Evolutionary conservation across 1,140 invertebrate genomes (phyloP).

Genomic region (Theocolax elegans): DNA sequence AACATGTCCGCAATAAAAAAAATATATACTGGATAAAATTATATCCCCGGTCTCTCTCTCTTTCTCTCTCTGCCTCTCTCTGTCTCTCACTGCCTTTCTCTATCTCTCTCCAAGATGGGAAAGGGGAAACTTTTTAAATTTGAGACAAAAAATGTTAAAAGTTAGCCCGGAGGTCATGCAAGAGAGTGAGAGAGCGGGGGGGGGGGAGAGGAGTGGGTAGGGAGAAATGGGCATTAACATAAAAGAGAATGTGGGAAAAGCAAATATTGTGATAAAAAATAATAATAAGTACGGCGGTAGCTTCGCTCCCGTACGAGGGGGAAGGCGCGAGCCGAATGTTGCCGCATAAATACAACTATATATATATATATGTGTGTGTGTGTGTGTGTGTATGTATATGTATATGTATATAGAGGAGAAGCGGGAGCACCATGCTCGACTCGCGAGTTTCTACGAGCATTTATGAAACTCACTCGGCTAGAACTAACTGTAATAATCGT

Average conservation of each 20-base stretch:
- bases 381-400: too few relatives aligned
- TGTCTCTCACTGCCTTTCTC: too few relatives aligned
- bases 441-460: conserved; percentile 55
- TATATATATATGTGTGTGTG: too few relatives aligned
- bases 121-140: conserved; percentile 58
- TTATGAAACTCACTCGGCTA: conserved; percentile 65
- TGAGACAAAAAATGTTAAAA: conserved; percentile 64
- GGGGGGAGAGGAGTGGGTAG: conserved; percentile 3
- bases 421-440: conserved; percentile 6
- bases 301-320: too few relatives aligned
- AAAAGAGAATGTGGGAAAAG: conserved; percentile 65
- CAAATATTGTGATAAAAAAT: conserved; percentile 68
- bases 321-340: neutral
- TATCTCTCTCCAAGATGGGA: neutral
- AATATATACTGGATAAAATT: conserved; percentile 68
- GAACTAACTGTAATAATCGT: conserved; percentile 68
- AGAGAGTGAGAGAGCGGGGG: conserved; percentile 50
- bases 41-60: conserved; percentile 51
- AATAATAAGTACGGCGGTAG: conserved; percentile 52
- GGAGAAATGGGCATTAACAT: conserved; percentile 57
- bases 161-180: conserved; percentile 62
- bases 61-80: too few relatives aligned
- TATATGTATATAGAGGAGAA: too few relatives aligned
- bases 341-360: conserved; percentile 58
- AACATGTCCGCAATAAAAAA: conserved; percentile 67